Base-by-base conservation (phyloP, 2,888 invertebrate species). In the Ormyrus nitidulus region DNA sequence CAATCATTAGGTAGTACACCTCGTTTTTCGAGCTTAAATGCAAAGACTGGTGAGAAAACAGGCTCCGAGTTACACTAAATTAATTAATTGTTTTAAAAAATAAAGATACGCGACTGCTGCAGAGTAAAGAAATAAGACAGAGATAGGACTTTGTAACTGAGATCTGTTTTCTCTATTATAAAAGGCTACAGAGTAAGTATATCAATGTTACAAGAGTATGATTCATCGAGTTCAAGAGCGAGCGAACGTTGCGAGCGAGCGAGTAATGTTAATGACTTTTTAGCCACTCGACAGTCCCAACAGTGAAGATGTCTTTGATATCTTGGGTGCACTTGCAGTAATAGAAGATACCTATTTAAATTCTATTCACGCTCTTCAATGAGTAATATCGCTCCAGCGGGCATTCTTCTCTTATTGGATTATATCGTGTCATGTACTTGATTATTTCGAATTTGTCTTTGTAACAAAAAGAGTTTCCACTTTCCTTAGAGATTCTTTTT, bases 281-380 rank as follows among this genome's bases (percentile, higher is more conserved):
- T 48, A 68, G 78, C 78, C 78, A 62, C 53, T 78, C 75, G 70
- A 51, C 72, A 81, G 81, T 78, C 81, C 75, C 75, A 75, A 61
- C 8, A 71, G 75, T 68, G 75, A 81, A 81, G 71, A 68, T 72
- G 78, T 79, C 72, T 78, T 79, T 79, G 71, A 81, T 78, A 81
- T 79, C 72, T 78, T 81, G 58, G 72, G 81, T 81, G 81, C 81
- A 81, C 79, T 81, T 79, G 81, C 61, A 81, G 65, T 78, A 77
- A 81, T 81, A 81, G 77, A 73, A 81, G 77, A 78, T 81, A 74
- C 74, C 77, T 77, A 78, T 65, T 74, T 78, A 74, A 54, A 74
- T 78, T 81, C 69, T 81, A 74, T 81, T 62, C 74, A 78, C 81
- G 77, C 81, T 81, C 51, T 7, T 81, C 70, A 71, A 78, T 74